Conservation (phyloP, 35 echinoderm and acorn worm genomes). For the Amphiura filiformis region DNA sequence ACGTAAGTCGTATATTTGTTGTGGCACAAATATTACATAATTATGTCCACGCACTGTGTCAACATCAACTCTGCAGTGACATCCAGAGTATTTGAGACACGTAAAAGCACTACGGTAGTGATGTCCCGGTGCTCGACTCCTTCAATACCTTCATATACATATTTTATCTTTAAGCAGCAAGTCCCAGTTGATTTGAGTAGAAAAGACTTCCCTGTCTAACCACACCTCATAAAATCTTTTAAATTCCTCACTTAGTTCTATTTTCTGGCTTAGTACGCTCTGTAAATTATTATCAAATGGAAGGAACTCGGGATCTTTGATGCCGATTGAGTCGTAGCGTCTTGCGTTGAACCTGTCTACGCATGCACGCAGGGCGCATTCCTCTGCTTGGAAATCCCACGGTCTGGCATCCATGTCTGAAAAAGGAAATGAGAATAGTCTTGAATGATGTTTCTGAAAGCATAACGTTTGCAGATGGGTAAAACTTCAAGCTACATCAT, state of each 20-base stretch:
- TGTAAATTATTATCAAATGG: conserved; percentile 96
- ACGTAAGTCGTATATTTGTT: too few relatives aligned
- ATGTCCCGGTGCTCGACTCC: too few relatives aligned
- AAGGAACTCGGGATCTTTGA: conserved; percentile 63
- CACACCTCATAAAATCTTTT: conserved; percentile 93
- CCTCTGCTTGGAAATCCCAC: conserved; percentile 99
- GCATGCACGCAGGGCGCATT: conserved; percentile 92
- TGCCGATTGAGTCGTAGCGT: conserved; percentile 68
- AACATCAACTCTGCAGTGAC: too few relatives aligned
- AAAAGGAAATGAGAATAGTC: conserved; percentile 6
- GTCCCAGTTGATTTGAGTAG: conserved; percentile 98
- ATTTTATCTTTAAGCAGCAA: conserved; percentile 88
- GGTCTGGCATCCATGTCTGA: conserved; percentile 99
- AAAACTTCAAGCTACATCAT: background rate
- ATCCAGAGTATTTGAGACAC: too few relatives aligned
- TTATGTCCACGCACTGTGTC: too few relatives aligned
- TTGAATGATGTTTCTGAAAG: background rate
- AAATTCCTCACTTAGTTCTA: conserved; percentile 95
- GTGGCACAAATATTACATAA: too few relatives aligned
- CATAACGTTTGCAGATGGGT: background rate
- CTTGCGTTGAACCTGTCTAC: conserved; percentile 94
- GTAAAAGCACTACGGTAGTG: too few relatives aligned
- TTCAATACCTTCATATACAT: conserved; percentile 27
- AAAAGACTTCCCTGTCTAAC: conserved; percentile 97
- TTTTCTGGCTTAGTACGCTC: conserved; percentile 84